phyloP scores from a whole-genome alignment of 2,888 invertebrate species.

The Dascillus cervinus region DNA sequence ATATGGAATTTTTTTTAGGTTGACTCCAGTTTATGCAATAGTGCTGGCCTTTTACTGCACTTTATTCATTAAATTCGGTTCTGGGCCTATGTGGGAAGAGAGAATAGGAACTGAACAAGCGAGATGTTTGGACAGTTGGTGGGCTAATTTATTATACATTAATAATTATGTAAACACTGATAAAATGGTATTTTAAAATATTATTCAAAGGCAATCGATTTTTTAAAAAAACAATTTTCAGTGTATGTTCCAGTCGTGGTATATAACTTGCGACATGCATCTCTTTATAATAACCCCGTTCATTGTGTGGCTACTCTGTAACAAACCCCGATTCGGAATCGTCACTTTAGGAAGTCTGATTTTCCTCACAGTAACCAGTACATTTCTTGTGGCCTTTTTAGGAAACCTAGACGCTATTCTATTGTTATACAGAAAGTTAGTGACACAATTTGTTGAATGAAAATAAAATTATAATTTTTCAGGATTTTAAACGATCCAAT shows the following conservation, averaged over 20 bases:
- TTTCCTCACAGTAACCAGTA: constrained; percentile 15
- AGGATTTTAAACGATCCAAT: constrained; percentile 60
- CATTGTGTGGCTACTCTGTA: constrained; percentile 61
- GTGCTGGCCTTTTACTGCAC: constrained; percentile 68
- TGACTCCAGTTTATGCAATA: constrained; percentile 67
- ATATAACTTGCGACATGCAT: constrained; percentile 45
- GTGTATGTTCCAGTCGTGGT: constrained; percentile 72
- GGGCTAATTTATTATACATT: constrained; percentile 65
- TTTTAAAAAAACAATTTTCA: constrained; percentile 38
- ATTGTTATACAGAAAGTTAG: constrained; percentile 61
- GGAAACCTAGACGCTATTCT: constrained; percentile 60
- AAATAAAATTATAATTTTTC: too few relatives aligned
- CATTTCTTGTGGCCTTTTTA: constrained; percentile 46
- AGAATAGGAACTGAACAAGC: constrained; percentile 49
- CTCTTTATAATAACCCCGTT: constrained; percentile 54
- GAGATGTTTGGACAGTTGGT: constrained; percentile 61
- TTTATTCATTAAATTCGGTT: constrained; percentile 59
- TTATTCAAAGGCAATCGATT: constrained; percentile 3
- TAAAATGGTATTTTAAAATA: constrained; percentile 53
- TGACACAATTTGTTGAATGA: too few relatives aligned
- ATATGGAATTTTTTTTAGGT: too few relatives aligned
- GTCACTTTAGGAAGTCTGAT: constrained; percentile 40
- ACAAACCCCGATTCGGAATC: constrained; percentile 52
- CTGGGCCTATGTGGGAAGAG: constrained; percentile 68
- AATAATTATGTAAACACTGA: constrained; percentile 66